phyloP scores from a whole-genome alignment of 2,888 invertebrate genomes.

The Clitarchus hookeri region DNA sequence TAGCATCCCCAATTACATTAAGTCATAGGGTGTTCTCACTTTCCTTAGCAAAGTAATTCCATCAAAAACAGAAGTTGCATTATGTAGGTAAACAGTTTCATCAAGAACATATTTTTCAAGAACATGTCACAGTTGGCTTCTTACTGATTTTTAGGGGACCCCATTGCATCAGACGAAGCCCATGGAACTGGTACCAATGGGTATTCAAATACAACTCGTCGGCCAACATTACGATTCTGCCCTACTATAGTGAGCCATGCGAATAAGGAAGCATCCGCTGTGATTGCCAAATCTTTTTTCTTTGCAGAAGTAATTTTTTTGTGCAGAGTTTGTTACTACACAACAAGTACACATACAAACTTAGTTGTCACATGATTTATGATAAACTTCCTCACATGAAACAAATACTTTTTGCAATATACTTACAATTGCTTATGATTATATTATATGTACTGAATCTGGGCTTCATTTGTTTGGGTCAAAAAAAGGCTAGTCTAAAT shows the following conservation, averaged over 20 bases:
- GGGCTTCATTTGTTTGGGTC: no score
- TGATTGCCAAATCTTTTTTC: neutral
- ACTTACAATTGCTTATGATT: no score
- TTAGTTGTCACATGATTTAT: no score
- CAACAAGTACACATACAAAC: no score
- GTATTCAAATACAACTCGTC: neutral
- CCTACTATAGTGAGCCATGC: neutral
- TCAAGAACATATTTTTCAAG: constrained; percentile 16
- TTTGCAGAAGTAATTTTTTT: neutral
- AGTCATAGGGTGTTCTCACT: neutral
- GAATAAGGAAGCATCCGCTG: neutral
- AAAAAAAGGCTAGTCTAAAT: no score
- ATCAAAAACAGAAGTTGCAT: constrained; percentile 19
- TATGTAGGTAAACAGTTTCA: neutral
- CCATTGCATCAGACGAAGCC: neutral
- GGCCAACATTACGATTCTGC: neutral
- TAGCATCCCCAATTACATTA: neutral
- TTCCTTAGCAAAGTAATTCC: neutral
- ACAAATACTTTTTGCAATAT: no score
- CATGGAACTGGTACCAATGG: neutral
- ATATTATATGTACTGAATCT: no score
- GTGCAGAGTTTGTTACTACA: no score
- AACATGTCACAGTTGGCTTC: neutral
- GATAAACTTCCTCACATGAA: no score
- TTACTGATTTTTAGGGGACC: neutral